Conservation (phyloP, 2,113 vertebrate genomes). For the Tachuris rubrigastra region DNA sequence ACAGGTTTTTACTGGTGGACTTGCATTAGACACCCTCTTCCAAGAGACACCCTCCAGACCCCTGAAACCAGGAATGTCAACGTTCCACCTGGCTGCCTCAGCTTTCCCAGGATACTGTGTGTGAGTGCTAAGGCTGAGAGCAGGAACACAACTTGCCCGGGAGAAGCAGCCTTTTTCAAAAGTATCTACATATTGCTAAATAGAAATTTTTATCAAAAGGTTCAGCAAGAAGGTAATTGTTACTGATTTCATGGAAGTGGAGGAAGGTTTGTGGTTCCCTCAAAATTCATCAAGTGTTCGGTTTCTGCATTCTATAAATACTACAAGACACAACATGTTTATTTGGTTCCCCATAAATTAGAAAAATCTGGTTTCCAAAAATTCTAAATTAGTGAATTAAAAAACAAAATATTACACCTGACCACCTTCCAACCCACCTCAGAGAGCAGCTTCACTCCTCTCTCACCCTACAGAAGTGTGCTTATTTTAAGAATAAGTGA, state of each 20-base stretch:
- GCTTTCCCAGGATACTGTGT: not conserved
- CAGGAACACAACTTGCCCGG: slow-evolving; percentile 22
- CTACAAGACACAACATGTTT: slow-evolving; percentile 56
- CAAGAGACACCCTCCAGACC: not conserved
- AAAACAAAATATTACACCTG: slow-evolving; percentile 62
- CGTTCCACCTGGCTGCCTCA: not conserved
- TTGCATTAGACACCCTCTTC: not conserved
- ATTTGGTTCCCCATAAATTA: slow-evolving; percentile 76
- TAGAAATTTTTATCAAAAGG: slow-evolving; percentile 76
- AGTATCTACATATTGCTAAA: slow-evolving; percentile 68
- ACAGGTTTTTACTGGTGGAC: not conserved
- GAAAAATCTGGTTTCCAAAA: slow-evolving; percentile 73
- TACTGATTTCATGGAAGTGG: slow-evolving; percentile 49
- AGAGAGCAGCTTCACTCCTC: slow-evolving; percentile 34
- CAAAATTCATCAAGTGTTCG: slow-evolving; percentile 69
- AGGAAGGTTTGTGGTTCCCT: slow-evolving; percentile 61
- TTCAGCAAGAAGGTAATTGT: slow-evolving; percentile 55
- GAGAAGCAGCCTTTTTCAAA: slow-evolving; percentile 63
- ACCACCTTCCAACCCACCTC: slow-evolving; percentile 24
- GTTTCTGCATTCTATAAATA: slow-evolving; percentile 68
- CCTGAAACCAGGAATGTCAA: not conserved
- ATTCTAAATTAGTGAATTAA: slow-evolving; percentile 58
- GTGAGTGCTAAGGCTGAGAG: slow-evolving; percentile 22
- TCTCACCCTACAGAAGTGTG: slow-evolving; percentile 70
- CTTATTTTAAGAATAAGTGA: slow-evolving; percentile 68